Conservation (phyloP, 1,140 invertebrate genomes). For the Lineus longissimus region DNA sequence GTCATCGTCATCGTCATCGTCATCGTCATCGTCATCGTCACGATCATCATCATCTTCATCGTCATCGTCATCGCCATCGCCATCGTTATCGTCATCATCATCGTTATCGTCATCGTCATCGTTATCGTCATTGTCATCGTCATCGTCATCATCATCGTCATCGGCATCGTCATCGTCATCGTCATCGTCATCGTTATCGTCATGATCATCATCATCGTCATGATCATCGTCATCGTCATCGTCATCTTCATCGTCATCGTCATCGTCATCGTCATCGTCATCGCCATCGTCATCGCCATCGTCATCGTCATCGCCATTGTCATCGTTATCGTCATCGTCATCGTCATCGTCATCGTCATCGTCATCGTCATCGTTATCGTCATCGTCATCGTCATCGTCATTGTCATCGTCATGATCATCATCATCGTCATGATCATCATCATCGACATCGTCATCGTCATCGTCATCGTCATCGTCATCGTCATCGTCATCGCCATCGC, state of each 20-base stretch:
- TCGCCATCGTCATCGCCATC: constrained; percentile 26
- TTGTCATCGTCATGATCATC: too few relatives aligned
- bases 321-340: background rate
- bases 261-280: constrained; percentile 20
- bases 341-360: background rate
- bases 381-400: constrained; percentile 15
- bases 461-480: constrained; percentile 15
- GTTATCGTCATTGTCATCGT: constrained; percentile 2
- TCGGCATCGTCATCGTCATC: too few relatives aligned
- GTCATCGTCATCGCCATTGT: constrained; percentile 21
- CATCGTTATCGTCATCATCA: too few relatives aligned
- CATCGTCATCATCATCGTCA: too few relatives aligned
- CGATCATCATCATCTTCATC: too few relatives aligned
- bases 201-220: too few relatives aligned
- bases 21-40: too few relatives aligned
- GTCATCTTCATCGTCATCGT: constrained; percentile 17
- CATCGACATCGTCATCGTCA: constrained; percentile 11
- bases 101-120: constrained; percentile 1
- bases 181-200: constrained; percentile 1
- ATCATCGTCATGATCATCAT: too few relatives aligned
- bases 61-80: too few relatives aligned
- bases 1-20: too few relatives aligned
- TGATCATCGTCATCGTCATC: too few relatives aligned
- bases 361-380: constrained; percentile 12
- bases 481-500: constrained; percentile 1